Conservation (phyloP, 2,113 vertebrate species). For the Menura novaehollandiae region DNA sequence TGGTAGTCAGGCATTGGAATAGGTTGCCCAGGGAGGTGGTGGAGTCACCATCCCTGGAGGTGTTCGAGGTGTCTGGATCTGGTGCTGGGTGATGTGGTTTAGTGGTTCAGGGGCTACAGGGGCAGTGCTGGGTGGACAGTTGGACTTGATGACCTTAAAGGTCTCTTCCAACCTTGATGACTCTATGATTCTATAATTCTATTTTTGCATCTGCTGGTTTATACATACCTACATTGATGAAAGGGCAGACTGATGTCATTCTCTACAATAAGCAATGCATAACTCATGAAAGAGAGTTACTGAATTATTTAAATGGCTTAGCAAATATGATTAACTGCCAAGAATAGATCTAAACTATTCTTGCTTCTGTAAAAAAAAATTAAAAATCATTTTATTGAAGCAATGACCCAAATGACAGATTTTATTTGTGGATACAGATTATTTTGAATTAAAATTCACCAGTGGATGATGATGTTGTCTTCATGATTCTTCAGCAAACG, state of each 20-base stretch:
- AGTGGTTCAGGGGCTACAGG: neutral
- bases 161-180: neutral
- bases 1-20: neutral
- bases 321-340: neutral
- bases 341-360: neutral
- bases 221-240: neutral
- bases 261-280: neutral
- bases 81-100: neutral
- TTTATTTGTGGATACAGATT: neutral
- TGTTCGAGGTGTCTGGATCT: neutral
- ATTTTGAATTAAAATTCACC: constrained; percentile 5
- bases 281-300: neutral
- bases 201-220: neutral
- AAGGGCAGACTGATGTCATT: neutral
- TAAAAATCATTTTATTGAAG: neutral
- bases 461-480: neutral
- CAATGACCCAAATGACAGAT: neutral
- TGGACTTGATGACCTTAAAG: neutral
- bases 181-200: neutral
- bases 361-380: neutral
- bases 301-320: neutral
- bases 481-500: neutral
- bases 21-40: neutral
- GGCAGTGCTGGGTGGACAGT: neutral
- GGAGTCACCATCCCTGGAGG: neutral